Conservation (phyloP, 2,797 vertebrate genomes). For the Muscicapa comitata region DNA sequence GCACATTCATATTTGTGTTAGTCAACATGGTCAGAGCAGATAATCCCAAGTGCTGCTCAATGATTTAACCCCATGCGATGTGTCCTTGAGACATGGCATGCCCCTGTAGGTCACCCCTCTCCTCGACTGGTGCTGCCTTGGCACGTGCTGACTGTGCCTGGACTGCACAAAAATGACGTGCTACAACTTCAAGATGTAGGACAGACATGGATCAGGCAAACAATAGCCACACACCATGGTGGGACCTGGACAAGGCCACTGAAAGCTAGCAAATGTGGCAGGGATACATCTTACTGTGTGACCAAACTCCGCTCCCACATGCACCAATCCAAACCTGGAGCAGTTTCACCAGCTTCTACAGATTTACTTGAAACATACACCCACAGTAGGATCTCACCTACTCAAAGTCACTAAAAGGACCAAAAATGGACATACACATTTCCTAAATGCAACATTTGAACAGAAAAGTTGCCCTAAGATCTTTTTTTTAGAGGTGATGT, state of each 20-base stretch:
- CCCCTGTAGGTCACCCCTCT: background rate
- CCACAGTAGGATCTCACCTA: background rate
- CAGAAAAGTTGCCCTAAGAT: background rate
- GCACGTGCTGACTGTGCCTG: accelerated
- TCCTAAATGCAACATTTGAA: background rate
- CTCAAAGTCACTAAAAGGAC: background rate
- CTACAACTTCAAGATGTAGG: background rate
- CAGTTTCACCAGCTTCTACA: background rate
- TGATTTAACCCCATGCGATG: background rate
- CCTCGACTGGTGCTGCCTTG: background rate
- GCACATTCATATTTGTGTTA: background rate
- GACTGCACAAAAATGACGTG: accelerated
- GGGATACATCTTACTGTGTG: background rate
- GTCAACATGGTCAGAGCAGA: background rate
- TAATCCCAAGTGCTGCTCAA: background rate
- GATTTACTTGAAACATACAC: background rate
- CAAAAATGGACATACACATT: background rate
- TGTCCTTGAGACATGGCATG: background rate
- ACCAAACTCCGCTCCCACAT: background rate
- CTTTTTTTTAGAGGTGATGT: background rate
- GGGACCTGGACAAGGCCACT: background rate
- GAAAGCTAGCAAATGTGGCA: background rate
- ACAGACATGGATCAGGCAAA: accelerated
- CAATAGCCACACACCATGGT: accelerated
- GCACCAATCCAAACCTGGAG: accelerated